Percentiles rank a stretch among this genome's conserved stretches.
These are phyloP conservation scores for Megaleporinus macrocephalus DNA, from an alignment of 2,113 vertebrate genomes.

Conservation along the genomic window DNA sequence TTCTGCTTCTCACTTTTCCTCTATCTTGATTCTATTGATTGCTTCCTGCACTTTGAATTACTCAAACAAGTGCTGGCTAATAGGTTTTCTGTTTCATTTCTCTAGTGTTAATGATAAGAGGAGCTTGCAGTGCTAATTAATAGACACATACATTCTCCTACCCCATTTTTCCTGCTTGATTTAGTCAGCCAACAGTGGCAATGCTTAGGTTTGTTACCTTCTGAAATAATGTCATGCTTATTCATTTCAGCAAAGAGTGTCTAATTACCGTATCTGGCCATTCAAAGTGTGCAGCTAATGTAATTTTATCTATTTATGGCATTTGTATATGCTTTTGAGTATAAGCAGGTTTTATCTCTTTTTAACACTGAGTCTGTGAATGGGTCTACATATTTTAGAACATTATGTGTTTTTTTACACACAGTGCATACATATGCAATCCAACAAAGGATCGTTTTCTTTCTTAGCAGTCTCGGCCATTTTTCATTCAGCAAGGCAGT, in stretches of 20 bases:
- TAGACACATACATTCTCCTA: slow-evolving; percentile 68
- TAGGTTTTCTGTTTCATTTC: slow-evolving; percentile 77
- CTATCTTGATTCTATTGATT: slow-evolving; percentile 60
- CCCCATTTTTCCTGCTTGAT: slow-evolving; percentile 70
- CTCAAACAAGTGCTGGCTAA: slow-evolving; percentile 74
- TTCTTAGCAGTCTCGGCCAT: too few relatives aligned
- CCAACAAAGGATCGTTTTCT: too few relatives aligned
- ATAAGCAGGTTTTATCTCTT: not conserved
- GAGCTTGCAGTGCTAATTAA: slow-evolving; percentile 71
- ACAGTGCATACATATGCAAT: too few relatives aligned
- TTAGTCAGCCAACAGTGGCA: slow-evolving; percentile 32
- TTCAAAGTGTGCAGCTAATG: not conserved
- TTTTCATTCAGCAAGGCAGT: too few relatives aligned
- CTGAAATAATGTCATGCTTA: not conserved
- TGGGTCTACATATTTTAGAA: too few relatives aligned
- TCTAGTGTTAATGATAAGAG: slow-evolving; percentile 65
- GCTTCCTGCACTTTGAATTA: slow-evolving; percentile 58
- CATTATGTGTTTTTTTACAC: too few relatives aligned
- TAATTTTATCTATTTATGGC: not conserved
- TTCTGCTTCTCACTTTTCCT: slow-evolving; percentile 14
- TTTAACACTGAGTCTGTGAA: too few relatives aligned
- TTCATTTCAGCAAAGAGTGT: slow-evolving; percentile 18
- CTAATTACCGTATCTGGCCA: not conserved
- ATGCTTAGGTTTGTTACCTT: slow-evolving; percentile 8
- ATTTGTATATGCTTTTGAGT: not conserved